phyloP scores from a whole-genome alignment of 2,797 vertebrate genomes.

The Xiphorhynchus erythropygius region DNA sequence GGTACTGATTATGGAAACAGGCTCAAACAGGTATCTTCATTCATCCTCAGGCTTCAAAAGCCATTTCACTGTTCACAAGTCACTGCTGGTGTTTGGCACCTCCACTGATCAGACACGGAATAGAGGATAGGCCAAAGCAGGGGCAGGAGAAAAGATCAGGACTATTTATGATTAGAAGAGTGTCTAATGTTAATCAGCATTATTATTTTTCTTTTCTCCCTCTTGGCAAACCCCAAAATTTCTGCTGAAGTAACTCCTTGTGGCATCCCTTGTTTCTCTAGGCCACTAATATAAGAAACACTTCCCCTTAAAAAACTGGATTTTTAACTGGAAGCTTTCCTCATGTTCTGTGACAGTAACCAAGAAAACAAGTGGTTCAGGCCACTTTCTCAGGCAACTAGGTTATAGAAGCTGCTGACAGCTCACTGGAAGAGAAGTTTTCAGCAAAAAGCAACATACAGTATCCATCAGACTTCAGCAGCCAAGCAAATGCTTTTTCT shows the following conservation, averaged over 20 bases:
- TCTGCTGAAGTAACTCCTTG: not conserved
- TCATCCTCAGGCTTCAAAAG: not conserved
- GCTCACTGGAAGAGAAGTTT: not conserved
- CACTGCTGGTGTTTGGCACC: not conserved
- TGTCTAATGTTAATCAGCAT: not conserved
- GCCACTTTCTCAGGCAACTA: not conserved
- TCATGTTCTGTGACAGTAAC: not conserved
- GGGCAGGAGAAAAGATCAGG: not conserved
- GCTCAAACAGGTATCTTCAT: not conserved
- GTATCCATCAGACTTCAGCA: not conserved
- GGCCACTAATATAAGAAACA: not conserved
- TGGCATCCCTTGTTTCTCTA: not conserved
- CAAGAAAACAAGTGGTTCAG: not conserved
- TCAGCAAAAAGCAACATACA: not conserved
- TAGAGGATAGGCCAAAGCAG: not conserved
- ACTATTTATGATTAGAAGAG: not conserved
- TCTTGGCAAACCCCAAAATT: not conserved
- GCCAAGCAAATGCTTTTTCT: not conserved
- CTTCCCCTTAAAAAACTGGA: not conserved
- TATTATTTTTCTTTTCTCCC: not conserved
- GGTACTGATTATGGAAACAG: not conserved
- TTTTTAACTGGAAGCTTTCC: not conserved
- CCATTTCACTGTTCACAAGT: not conserved
- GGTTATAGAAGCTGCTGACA: not conserved
- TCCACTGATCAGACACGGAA: not conserved